These are phyloP conservation scores for Crax fasciolata DNA, from an alignment of 2,797 vertebrate species.

Conservation along the genomic window DNA sequence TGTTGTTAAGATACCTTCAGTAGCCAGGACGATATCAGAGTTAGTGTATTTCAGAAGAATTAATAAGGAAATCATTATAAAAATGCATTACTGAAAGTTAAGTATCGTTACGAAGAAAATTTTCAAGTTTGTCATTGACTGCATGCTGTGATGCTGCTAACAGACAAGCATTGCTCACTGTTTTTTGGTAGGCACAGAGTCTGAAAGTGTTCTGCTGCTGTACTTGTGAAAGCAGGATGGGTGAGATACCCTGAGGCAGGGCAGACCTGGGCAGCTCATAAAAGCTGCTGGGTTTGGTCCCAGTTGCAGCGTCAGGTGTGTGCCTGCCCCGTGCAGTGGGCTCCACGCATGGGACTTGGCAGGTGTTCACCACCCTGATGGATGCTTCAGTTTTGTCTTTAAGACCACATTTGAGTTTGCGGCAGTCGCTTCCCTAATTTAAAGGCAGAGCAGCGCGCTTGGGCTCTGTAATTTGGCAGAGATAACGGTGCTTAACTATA, in stretches of 20 bases:
- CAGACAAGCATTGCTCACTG: background rate
- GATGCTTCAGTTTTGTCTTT: background rate
- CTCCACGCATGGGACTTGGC: conserved; percentile 19
- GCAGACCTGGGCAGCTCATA: accelerated
- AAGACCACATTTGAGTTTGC: background rate
- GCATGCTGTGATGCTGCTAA: background rate
- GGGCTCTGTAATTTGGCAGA: conserved; percentile 29
- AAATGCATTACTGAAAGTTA: background rate
- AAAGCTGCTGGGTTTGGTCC: accelerated
- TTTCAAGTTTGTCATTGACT: background rate
- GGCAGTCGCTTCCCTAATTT: conserved; percentile 24
- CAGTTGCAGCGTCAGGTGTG: accelerated
- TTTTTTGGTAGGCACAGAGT: background rate
- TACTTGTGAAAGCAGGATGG: accelerated
- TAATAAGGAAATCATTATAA: background rate
- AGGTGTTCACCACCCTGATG: conserved; percentile 30
- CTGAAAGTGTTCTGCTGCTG: background rate
- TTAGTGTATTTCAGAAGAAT: background rate
- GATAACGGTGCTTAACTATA: background rate
- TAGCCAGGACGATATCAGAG: background rate
- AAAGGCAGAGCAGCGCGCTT: conserved; percentile 13
- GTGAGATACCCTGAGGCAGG: accelerated
- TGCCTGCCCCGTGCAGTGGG: background rate
- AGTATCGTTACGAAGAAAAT: background rate
- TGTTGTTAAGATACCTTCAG: background rate